Evolutionary conservation across 2,888 invertebrate species (phyloP).

Genomic region (Hoplodrina ambigua): DNA sequence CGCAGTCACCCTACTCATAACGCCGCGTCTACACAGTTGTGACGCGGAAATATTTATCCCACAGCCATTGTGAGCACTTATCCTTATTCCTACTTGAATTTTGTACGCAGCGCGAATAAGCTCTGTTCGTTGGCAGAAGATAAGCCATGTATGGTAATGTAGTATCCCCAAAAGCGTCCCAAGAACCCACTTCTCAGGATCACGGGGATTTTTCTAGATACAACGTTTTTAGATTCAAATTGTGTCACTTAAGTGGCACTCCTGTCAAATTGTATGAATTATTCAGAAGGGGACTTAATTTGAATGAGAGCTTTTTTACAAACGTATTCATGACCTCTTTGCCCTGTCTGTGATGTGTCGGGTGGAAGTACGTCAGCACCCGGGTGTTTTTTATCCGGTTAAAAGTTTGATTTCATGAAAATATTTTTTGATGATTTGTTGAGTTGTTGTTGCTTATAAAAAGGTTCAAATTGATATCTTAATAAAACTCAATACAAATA

Average conservation of each 20-base stretch:
- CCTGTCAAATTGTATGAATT: slow-evolving; percentile 65
- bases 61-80: slow-evolving; percentile 58
- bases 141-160: slow-evolving; percentile 62
- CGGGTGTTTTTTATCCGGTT: slow-evolving; percentile 15
- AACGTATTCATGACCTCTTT: slow-evolving; percentile 62
- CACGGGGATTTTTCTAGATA: slow-evolving; percentile 59
- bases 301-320: slow-evolving; percentile 66
- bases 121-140: slow-evolving; percentile 36
- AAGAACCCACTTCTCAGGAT: slow-evolving; percentile 57
- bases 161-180: slow-evolving; percentile 47
- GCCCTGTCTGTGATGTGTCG: slow-evolving; percentile 32
- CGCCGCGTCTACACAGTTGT: slow-evolving; percentile 50
- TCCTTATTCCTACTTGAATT: slow-evolving; percentile 64
- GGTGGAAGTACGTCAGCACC: slow-evolving; percentile 7
- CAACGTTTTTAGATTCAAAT: slow-evolving; percentile 65
- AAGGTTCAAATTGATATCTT: too few species aligned
- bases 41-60: slow-evolving; percentile 63
- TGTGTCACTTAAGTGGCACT: slow-evolving; percentile 60
- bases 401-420: slow-evolving; percentile 23
- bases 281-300: slow-evolving; percentile 64
- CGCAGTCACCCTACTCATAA: slow-evolving; percentile 49
- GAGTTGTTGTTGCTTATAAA: too few species aligned
- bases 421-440: background rate
- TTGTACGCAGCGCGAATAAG: slow-evolving; percentile 61
- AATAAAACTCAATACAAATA: too few species aligned